Base-by-base conservation (phyloP, 2,888 invertebrate genomes). In the Chrysotoxum bicinctum region DNA sequence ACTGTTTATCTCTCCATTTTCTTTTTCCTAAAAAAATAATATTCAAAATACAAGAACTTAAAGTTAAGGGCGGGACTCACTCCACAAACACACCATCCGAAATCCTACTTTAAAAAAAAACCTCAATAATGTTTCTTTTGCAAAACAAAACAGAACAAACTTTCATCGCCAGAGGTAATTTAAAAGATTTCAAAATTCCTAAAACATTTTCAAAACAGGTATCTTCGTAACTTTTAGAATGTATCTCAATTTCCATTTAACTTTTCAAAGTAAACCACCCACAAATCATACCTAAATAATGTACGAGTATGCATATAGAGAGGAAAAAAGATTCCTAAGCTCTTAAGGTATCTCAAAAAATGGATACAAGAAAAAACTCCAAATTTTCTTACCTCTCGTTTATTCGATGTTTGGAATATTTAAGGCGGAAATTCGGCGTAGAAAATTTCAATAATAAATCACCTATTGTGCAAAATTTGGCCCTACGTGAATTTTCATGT, bases 381-480 rank as follows among this genome's bases (percentile, higher is more conserved):
- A 3, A 32, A 68, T 66, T 69, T 75, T 80, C 70, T 60, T 60
- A 43, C 74, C 73, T 60, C 66, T 26, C 26, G 68, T 45, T 40
- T 43, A 12, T 66, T 54, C n/a, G 19, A 16, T 32, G 8, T 37
- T 35, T 56, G 10, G n/a, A 45, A 68, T 40, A 37, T 56, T 54
- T 54, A 26, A n/a, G 43, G 58, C 52, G 58, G 45, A 66, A 72
- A 75, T 72, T 80, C 21, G 48, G 52, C 50, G 43, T 60, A 26
- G 35, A 26, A 56, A 76, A 84, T 84, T 80, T 84, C 66, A 85
- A 85, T 85, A 85, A 85, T 85, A 85, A 85, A 85, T 85, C 80
- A 80, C 75, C 84, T 76, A 58, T 79, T 79, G 75, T 84, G 83
- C 75, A 76, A 50, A 75, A 80, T 43, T 80, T 85, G 48, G 75